phyloP scores from a whole-genome alignment of 2,888 invertebrate species.

The Alcis repandata region DNA sequence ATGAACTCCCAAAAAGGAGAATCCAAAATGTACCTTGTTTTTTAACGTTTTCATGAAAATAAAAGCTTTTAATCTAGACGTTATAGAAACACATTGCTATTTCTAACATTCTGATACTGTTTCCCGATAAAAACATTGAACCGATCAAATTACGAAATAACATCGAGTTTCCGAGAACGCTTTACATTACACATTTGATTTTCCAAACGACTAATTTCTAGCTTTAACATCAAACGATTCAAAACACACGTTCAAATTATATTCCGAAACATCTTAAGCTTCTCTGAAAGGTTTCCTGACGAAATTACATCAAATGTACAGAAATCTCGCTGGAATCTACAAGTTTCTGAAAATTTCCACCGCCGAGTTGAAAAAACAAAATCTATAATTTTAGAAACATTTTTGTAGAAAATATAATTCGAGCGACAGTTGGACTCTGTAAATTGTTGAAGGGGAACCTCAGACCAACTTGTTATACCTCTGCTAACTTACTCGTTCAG shows the following conservation, averaged over 20 bases:
- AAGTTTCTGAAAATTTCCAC: slow-evolving; percentile 37
- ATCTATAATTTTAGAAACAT: slow-evolving; percentile 48
- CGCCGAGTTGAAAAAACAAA: slow-evolving; percentile 43
- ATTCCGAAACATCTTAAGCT: slow-evolving; percentile 2
- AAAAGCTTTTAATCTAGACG: too few relatives aligned
- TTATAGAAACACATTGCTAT: background rate
- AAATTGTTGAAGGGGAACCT: slow-evolving; percentile 56
- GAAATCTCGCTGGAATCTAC: slow-evolving; percentile 22
- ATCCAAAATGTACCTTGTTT: too few relatives aligned
- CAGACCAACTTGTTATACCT: slow-evolving; percentile 59
- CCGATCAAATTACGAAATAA: slow-evolving; percentile 1
- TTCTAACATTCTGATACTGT: background rate
- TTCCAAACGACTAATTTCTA: slow-evolving; percentile 15
- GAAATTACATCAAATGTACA: slow-evolving; percentile 12
- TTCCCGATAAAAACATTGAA: background rate
- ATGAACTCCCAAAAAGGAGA: too few relatives aligned
- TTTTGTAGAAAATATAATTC: slow-evolving; percentile 54
- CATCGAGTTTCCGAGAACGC: slow-evolving; percentile 1
- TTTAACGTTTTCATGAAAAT: too few relatives aligned
- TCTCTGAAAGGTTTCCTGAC: background rate
- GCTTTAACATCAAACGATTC: slow-evolving; percentile 14
- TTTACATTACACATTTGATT: slow-evolving; percentile 9
- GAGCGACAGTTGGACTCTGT: slow-evolving; percentile 61
- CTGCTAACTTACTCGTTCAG: slow-evolving; percentile 42
- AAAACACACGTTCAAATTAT: slow-evolving; percentile 13